Percentiles rank a stretch among this genome's conserved stretches.
Evolutionary conservation across 2,797 vertebrate species (phyloP).

Genomic region (Acanthurus lineatus): DNA sequence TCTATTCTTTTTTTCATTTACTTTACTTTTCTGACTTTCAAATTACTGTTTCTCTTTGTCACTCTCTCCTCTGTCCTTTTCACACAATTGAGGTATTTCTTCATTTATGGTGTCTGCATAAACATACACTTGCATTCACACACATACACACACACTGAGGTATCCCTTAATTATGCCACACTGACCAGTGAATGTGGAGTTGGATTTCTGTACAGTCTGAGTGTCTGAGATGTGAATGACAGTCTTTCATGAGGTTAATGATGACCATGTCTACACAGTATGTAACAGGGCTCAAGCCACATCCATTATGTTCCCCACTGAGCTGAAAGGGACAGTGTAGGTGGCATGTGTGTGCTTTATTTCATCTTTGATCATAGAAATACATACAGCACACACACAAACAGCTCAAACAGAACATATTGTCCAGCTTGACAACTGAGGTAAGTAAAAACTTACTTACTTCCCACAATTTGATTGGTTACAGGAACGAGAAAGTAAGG

Average conservation of each 20-base stretch:
- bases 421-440: conserved; percentile 17
- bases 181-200: conserved; percentile 29
- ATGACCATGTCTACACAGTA: conserved; percentile 57
- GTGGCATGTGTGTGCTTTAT: conserved; percentile 46
- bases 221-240: conserved; percentile 26
- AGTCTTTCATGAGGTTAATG: conserved; percentile 69
- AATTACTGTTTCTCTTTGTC: neutral
- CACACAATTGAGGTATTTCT: neutral
- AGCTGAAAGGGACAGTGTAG: conserved; percentile 66
- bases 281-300: conserved; percentile 49
- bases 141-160: neutral
- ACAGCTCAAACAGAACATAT: conserved; percentile 49
- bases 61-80: neutral
- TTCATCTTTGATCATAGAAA: conserved; percentile 57
- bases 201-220: conserved; percentile 39
- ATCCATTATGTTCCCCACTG: conserved; percentile 47
- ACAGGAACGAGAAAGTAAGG: conserved; percentile 17
- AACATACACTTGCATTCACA: neutral
- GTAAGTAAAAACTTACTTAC: conserved; percentile 23
- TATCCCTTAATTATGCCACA: conserved; percentile 38
- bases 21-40: neutral
- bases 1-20: neutral
- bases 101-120: conserved; percentile 5
- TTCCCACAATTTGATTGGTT: conserved; percentile 17
- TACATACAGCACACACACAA: conserved; percentile 29